Conservation (phyloP, 1,140 invertebrate genomes). For the Drosophila bocki region DNA sequence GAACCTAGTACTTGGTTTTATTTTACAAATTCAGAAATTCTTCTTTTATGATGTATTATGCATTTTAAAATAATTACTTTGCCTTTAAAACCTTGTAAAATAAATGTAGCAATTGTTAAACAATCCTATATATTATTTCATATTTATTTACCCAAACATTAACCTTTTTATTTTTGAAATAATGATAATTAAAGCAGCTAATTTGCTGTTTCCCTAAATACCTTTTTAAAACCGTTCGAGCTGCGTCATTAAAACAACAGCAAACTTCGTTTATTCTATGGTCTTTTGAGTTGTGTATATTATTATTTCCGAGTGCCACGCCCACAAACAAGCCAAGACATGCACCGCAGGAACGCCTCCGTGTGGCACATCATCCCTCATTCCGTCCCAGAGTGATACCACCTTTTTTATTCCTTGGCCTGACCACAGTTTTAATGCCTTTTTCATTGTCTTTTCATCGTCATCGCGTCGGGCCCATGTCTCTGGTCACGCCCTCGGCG, state of each 20-base stretch:
- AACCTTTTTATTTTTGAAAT: not conserved
- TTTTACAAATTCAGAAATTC: too few relatives aligned
- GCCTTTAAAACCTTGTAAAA: not conserved
- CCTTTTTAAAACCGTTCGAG: not conserved
- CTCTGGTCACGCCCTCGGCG: slow-evolving; percentile 32
- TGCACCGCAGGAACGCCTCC: slow-evolving; percentile 47
- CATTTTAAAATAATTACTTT: not conserved
- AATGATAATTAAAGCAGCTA: not conserved
- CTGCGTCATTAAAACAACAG: slow-evolving; percentile 42
- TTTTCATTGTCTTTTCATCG: slow-evolving; percentile 74
- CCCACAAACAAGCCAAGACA: slow-evolving; percentile 54
- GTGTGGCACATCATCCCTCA: slow-evolving; percentile 36
- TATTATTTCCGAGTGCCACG: slow-evolving; percentile 42
- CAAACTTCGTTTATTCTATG: slow-evolving; percentile 17
- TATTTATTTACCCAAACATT: not conserved
- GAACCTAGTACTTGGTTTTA: not conserved
- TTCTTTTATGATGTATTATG: not conserved
- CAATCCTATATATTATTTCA: not conserved
- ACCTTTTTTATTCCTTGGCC: slow-evolving; percentile 19
- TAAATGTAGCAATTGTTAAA: not conserved
- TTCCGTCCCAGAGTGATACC: slow-evolving; percentile 26
- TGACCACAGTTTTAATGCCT: slow-evolving; percentile 77
- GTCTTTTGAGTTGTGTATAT: slow-evolving; percentile 25
- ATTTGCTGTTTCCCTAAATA: not conserved
- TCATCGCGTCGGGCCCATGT: slow-evolving; percentile 41